These are phyloP conservation scores for Actenoides lindsayi DNA, from an alignment of 2,113 vertebrate species.

Conservation along the genomic window DNA sequence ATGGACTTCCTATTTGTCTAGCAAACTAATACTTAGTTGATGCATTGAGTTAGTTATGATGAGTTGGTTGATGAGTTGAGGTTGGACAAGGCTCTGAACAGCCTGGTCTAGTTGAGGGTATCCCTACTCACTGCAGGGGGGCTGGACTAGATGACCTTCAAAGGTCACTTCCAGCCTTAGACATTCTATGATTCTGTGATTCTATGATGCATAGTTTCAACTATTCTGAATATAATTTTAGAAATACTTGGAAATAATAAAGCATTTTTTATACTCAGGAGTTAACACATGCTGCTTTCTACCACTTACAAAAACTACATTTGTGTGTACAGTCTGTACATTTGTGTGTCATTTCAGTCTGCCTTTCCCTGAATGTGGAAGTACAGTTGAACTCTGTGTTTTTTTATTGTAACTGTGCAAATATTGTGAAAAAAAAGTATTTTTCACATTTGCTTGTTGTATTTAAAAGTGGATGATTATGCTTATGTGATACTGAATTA, in stretches of 20 bases:
- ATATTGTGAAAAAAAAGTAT: background rate
- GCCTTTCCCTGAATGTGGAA: background rate
- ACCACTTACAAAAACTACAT: background rate
- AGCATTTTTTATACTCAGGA: background rate
- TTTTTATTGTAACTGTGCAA: background rate
- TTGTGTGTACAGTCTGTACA: background rate
- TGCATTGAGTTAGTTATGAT: background rate
- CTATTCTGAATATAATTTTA: background rate
- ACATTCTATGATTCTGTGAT: too few relatives aligned
- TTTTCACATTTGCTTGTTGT: background rate
- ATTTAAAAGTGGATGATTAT: background rate
- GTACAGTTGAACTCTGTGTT: background rate
- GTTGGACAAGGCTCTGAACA: too few relatives aligned
- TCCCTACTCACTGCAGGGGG: too few relatives aligned
- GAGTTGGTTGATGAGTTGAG: too few relatives aligned
- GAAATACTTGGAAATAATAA: background rate
- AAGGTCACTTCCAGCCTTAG: too few relatives aligned
- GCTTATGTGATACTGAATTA: background rate
- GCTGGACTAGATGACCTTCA: too few relatives aligned
- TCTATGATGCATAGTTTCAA: background rate
- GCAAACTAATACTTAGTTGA: background rate
- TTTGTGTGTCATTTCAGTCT: background rate
- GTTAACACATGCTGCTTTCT: background rate
- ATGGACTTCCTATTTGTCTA: background rate
- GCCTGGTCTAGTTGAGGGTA: too few relatives aligned